Percentiles rank a stretch among this genome's conserved stretches.
These are phyloP conservation scores for Todiramphus chloris DNA, from an alignment of 2,113 vertebrate genomes.

Conservation along the genomic window DNA sequence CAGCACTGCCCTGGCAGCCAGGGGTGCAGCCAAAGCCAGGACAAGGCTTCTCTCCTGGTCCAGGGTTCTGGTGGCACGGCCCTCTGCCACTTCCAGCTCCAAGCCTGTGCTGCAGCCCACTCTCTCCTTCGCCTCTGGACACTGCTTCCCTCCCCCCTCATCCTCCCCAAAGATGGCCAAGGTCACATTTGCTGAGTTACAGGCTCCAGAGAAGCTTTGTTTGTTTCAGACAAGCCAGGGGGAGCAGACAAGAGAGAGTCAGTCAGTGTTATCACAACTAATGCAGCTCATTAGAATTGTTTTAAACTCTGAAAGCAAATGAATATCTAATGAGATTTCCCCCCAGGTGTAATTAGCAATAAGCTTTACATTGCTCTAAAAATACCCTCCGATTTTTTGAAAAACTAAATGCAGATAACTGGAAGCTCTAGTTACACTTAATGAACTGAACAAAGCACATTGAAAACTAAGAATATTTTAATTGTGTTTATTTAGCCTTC, in stretches of 20 bases:
- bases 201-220: constrained; percentile 5
- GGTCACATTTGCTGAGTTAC: constrained; percentile 17
- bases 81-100: not conserved
- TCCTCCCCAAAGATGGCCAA: constrained; percentile 3
- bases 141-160: not conserved
- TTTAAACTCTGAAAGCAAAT: constrained; percentile 73
- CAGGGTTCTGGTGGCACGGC: accelerated
- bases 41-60: accelerated
- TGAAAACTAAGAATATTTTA: constrained; percentile 72
- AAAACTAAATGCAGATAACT: constrained; percentile 64
- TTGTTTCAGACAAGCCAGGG: constrained; percentile 41
- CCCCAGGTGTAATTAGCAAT: constrained; percentile 76
- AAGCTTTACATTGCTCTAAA: constrained; percentile 71
- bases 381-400: constrained; percentile 59
- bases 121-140: not conserved
- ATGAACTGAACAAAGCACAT: constrained; percentile 72
- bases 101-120: not conserved
- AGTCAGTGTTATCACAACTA: constrained; percentile 65
- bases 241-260: constrained; percentile 47
- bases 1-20: not conserved
- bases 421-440: constrained; percentile 69
- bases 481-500: constrained; percentile 75
- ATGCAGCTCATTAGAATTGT: constrained; percentile 72
- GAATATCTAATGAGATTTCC: constrained; percentile 74
- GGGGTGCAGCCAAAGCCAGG: not conserved